Base-by-base conservation (phyloP, 1,140 invertebrate genomes). In the Drosophila nasuta region DNA sequence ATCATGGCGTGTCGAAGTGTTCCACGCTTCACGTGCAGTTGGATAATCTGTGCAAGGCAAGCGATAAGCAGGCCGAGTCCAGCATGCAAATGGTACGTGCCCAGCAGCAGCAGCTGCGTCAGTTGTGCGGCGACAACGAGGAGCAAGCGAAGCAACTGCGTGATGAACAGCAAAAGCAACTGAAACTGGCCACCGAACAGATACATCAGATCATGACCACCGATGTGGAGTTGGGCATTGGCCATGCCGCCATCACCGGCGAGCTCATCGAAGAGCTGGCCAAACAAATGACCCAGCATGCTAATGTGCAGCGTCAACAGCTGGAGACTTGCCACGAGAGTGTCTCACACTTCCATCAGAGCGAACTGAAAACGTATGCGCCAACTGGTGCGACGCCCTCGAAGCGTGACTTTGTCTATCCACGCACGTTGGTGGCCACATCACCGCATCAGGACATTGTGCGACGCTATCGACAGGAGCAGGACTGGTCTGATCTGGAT, bases 371-470 rank as follows among this genome's bases (percentile, higher is more conserved):
- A 38, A 83, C 93, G 0, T 94, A 94, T 75, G 92, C 92, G 5
- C 62, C 82, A 6, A 86, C 83, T 4, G 94, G 95, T 1, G 83
- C 92, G 20, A 96, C 96, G 0, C 96, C 96, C 2, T 92, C 93
- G 1, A 94, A 94, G 69, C 93, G 91, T 65, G 93, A 94, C 5
- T 96, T 95, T 82, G 68, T 89, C 1, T 96, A 95, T 93, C 95
- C 96, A 56, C 93, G 93, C 65, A 49, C 86, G 1, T 79, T 97
- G 60, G 93, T 91, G 1, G 82, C 93, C 46, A 96, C 96, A 2
- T 96, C 96, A 0, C 96, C 96, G 0, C 95, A 96, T 77, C 94
- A 95, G 30, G 90, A 94, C 1, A 95, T 96, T 30, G 92, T 96
- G n/a, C 89, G 93, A 48, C 92, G 94, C 33, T 96, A 94, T 81